Percentiles rank a stretch among this genome's conserved stretches.
These are phyloP conservation scores for Leptinotarsa peninsularis DNA, from an alignment of 2,888 invertebrate genomes.

Conservation along the genomic window DNA sequence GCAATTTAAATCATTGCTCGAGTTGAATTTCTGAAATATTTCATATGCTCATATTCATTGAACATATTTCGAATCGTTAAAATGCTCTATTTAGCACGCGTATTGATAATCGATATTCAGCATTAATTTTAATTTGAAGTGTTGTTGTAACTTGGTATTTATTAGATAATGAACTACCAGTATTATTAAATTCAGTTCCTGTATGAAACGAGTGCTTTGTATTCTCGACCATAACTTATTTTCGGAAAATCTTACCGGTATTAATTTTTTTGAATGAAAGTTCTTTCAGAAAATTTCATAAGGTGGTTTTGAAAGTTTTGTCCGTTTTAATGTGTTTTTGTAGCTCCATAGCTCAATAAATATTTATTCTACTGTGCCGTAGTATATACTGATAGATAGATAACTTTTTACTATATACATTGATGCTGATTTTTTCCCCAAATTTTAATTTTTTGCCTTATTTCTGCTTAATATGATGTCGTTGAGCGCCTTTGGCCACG, in stretches of 20 bases:
- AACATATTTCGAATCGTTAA: background rate
- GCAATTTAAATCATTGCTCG: background rate
- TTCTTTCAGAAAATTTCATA: background rate
- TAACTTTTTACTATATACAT: too few species aligned
- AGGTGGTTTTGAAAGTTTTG: too few species aligned
- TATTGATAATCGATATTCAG: conserved; percentile 15
- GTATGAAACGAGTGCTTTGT: background rate
- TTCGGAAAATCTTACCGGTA: background rate
- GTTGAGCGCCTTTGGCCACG: too few species aligned
- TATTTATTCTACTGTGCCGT: too few species aligned
- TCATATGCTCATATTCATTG: background rate
- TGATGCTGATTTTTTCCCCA: too few species aligned
- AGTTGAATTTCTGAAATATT: background rate
- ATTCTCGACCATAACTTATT: background rate
- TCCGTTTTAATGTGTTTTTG: too few species aligned
- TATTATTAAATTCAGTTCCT: conserved; percentile 16
- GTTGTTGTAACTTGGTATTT: conserved; percentile 16
- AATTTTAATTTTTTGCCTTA: too few species aligned
- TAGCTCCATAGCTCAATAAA: too few species aligned
- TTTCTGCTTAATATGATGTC: too few species aligned
- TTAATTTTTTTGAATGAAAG: background rate
- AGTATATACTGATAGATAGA: too few species aligned
- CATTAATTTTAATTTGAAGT: conserved; percentile 13
- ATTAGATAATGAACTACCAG: conserved; percentile 9
- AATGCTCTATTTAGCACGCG: conserved; percentile 1